phyloP scores from a whole-genome alignment of 2,888 invertebrate species.

The Aleiodes testaceus region DNA sequence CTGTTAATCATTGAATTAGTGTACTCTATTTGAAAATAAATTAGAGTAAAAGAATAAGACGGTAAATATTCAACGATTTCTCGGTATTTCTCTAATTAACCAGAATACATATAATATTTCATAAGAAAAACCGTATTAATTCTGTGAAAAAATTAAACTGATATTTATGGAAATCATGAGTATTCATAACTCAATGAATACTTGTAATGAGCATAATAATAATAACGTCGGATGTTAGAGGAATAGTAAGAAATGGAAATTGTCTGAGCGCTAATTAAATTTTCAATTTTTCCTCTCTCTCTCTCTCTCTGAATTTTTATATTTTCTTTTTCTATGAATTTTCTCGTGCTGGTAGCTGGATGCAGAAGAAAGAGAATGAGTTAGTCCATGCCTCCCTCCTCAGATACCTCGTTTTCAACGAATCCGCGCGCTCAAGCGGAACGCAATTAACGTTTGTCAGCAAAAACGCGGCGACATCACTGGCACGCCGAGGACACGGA shows the following conservation, averaged over 20 bases:
- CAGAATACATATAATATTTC: too few relatives aligned
- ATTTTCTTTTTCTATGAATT: constrained; percentile 33
- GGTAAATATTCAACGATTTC: neutral
- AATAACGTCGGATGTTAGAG: too few relatives aligned
- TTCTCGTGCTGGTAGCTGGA: constrained; percentile 11
- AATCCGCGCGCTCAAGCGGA: constrained; percentile 59
- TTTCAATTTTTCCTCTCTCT: constrained; percentile 14
- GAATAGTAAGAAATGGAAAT: neutral
- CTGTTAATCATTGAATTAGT: constrained; percentile 2
- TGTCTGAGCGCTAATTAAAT: constrained; percentile 37
- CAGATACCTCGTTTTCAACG: constrained; percentile 40
- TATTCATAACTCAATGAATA: too few relatives aligned
- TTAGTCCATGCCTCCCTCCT: constrained; percentile 20
- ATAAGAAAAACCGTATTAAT: too few relatives aligned
- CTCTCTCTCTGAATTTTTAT: neutral
- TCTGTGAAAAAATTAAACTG: too few relatives aligned
- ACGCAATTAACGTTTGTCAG: constrained; percentile 64
- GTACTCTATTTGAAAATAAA: neutral
- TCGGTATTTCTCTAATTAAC: too few relatives aligned
- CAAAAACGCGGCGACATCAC: constrained; percentile 48
- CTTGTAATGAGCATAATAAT: too few relatives aligned
- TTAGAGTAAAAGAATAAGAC: neutral
- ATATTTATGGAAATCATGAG: too few relatives aligned
- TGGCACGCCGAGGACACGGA: constrained; percentile 43
- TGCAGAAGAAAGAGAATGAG: constrained; percentile 1